Conservation (phyloP, 2,888 invertebrate species). For the Chironomus tentans region DNA sequence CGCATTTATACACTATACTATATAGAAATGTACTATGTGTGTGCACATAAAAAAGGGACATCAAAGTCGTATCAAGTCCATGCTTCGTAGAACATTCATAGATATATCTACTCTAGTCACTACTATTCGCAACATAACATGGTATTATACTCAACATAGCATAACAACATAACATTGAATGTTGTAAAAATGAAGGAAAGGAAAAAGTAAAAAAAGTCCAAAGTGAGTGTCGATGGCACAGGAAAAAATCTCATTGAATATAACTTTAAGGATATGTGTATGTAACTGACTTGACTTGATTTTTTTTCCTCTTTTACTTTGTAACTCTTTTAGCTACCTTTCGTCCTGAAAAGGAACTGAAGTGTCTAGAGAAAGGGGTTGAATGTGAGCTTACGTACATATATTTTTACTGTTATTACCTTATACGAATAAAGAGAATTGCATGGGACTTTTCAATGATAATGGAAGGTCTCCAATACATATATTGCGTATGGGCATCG, state of each 20-base stretch:
- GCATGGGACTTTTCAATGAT: slow-evolving; percentile 9
- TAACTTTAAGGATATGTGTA: slow-evolving; percentile 8
- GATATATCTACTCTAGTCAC: too few species aligned
- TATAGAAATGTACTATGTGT: not conserved
- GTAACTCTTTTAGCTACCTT: not conserved
- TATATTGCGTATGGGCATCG: not conserved
- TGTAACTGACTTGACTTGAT: not conserved
- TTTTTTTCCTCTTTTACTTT: not conserved
- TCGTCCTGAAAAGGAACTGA: not conserved
- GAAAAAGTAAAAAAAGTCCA: not conserved
- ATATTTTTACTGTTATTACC: slow-evolving; percentile 21
- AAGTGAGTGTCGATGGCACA: not conserved
- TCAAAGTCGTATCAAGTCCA: slow-evolving; percentile 6
- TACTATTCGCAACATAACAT: too few species aligned
- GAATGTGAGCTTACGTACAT: not conserved
- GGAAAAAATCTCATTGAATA: not conserved
- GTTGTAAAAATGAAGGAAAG: not conserved
- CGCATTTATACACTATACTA: not conserved
- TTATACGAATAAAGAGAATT: not conserved
- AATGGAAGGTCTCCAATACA: not conserved
- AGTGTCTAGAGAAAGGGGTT: not conserved
- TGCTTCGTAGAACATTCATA: not conserved
- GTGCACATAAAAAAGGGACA: slow-evolving; percentile 15
- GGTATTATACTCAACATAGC: not conserved
- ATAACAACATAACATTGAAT: not conserved